Evolutionary conservation across 1,140 invertebrate genomes (phyloP).

Genomic region (Psix sp.): DNA sequence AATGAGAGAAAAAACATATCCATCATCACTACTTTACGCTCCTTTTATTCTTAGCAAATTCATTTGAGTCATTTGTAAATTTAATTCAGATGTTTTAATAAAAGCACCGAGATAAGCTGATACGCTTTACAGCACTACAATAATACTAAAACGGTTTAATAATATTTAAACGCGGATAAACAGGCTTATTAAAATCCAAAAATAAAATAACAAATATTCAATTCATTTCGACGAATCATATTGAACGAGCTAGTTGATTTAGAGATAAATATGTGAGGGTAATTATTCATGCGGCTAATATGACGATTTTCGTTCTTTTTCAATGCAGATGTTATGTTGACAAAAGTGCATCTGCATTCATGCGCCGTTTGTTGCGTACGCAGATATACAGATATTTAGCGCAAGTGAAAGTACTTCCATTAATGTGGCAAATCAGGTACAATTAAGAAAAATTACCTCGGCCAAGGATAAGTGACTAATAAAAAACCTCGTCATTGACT

Average conservation of each 20-base stretch:
- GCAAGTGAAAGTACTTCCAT: constrained; percentile 45
- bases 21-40: too few species aligned
- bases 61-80: too few species aligned
- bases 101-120: constrained; percentile 10
- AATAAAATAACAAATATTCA: constrained; percentile 18
- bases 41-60: constrained; percentile 2
- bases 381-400: constrained; percentile 25
- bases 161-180: constrained; percentile 23
- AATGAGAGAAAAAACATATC: too few species aligned
- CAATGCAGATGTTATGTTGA: neutral
- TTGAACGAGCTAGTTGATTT: constrained; percentile 26
- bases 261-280: neutral
- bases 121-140: constrained; percentile 17
- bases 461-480: constrained; percentile 28
- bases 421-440: constrained; percentile 22
- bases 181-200: constrained; percentile 12
- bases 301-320: neutral
- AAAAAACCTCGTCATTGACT: constrained; percentile 27
- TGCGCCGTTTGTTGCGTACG: constrained; percentile 6
- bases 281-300: constrained; percentile 9
- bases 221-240: constrained; percentile 1
- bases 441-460: constrained; percentile 31
- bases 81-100: constrained; percentile 9
- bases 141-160: constrained; percentile 13
- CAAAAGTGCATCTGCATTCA: neutral